Evolutionary conservation across 1,140 invertebrate species (phyloP).

Genomic region (Drosophila hydei): DNA sequence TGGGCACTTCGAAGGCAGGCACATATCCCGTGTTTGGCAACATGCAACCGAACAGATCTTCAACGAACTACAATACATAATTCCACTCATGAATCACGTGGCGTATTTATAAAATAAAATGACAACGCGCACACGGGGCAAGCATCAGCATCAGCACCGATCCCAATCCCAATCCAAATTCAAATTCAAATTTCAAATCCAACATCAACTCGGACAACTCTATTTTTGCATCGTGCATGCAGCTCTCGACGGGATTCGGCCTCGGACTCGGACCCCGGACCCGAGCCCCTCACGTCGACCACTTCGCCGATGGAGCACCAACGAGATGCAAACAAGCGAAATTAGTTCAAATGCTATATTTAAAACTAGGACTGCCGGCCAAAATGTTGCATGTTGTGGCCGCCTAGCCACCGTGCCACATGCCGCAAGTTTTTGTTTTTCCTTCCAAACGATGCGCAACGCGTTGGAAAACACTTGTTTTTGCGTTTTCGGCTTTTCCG

Average conservation of each 20-base stretch:
- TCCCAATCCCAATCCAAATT: slow-evolving; percentile 20
- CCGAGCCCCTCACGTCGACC: slow-evolving; percentile 15
- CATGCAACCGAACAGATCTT: slow-evolving; percentile 20
- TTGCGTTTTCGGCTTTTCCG: slow-evolving; percentile 50
- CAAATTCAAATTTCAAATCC: slow-evolving; percentile 9
- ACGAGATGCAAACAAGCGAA: slow-evolving; percentile 54
- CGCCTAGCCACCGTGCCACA: background rate
- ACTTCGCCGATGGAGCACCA: slow-evolving; percentile 44
- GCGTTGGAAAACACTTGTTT: slow-evolving; percentile 79
- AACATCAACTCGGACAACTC: slow-evolving; percentile 56
- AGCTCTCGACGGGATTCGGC: slow-evolving; percentile 50
- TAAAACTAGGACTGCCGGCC: slow-evolving; percentile 80
- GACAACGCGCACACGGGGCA: slow-evolving; percentile 49
- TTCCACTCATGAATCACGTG: slow-evolving; percentile 73
- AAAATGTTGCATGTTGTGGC: slow-evolving; percentile 63
- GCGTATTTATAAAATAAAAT: slow-evolving; percentile 65
- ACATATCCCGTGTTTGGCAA: slow-evolving; percentile 40
- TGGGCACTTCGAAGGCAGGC: slow-evolving; percentile 14
- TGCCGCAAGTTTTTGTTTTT: slow-evolving; percentile 28
- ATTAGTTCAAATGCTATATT: slow-evolving; percentile 82
- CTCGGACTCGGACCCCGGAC: slow-evolving; percentile 13
- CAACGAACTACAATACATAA: slow-evolving; percentile 49
- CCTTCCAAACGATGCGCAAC: slow-evolving; percentile 75
- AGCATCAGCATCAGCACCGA: slow-evolving; percentile 40
- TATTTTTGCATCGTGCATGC: slow-evolving; percentile 68